phyloP scores from a whole-genome alignment of 2,888 invertebrate genomes.

The Brenthis hecate region DNA sequence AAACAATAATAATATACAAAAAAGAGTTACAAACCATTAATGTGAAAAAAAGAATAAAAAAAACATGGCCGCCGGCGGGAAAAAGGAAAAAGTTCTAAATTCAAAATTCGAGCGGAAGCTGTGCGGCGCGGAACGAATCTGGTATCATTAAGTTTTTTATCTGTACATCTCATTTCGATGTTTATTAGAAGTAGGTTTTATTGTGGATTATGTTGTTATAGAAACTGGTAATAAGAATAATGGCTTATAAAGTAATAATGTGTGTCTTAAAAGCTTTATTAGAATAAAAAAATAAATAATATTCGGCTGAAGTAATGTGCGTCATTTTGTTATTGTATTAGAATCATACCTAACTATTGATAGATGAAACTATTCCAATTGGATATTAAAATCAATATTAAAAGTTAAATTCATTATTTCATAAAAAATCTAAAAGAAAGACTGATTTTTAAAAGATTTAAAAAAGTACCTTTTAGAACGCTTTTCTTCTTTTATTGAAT shows the following conservation, averaged over 20 bases:
- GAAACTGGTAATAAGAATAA: constrained; percentile 13
- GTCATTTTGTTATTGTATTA: neutral
- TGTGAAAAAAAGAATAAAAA: constrained; percentile 43
- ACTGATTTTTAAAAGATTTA: too few relatives aligned
- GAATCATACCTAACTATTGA: neutral
- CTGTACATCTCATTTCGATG: constrained; percentile 58
- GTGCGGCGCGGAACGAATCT: constrained; percentile 70
- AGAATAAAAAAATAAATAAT: too few relatives aligned
- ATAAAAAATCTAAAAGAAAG: too few relatives aligned
- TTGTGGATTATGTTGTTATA: constrained; percentile 43
- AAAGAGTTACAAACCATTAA: constrained; percentile 54
- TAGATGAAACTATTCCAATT: neutral
- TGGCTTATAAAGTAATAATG: neutral
- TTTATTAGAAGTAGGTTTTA: constrained; percentile 57
- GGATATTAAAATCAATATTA: too few relatives aligned
- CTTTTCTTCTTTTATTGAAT: too few relatives aligned
- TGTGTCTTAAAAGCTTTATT: too few relatives aligned
- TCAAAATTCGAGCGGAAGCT: constrained; percentile 77
- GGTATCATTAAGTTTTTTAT: constrained; percentile 69
- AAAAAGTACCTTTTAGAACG: too few relatives aligned
- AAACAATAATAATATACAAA: constrained; percentile 58
- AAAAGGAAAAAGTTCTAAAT: constrained; percentile 64
- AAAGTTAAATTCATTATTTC: too few relatives aligned
- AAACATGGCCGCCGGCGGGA: constrained; percentile 46
- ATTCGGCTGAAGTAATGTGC: too few relatives aligned